Percentiles rank a stretch among this genome's conserved stretches.
Conservation (phyloP, 2,113 vertebrate genomes). For the Eubucco bourcierii region DNA sequence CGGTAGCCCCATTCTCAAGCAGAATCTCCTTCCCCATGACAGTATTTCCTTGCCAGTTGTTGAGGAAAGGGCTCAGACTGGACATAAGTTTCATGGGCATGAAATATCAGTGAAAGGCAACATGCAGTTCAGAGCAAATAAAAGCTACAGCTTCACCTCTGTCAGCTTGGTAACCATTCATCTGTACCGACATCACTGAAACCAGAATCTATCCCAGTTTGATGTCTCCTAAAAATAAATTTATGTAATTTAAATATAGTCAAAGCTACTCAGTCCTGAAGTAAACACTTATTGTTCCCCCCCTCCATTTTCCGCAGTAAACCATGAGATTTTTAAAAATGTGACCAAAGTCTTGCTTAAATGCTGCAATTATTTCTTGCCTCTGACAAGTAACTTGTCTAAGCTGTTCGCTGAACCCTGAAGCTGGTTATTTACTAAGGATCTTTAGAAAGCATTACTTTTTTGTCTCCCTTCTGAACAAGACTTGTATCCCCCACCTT, state of each 20-base stretch:
- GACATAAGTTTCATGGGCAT: rapidly evolving
- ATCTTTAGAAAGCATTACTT: slow-evolving; percentile 35
- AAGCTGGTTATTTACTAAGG: slow-evolving; percentile 71
- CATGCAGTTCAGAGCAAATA: background rate
- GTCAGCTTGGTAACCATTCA: background rate
- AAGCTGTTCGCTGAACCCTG: slow-evolving; percentile 62
- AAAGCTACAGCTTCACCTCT: background rate
- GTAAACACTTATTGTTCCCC: background rate
- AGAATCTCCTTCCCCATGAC: background rate
- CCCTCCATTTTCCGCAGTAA: slow-evolving; percentile 35
- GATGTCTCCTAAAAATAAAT: background rate
- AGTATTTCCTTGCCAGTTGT: background rate
- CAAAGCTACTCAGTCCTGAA: background rate
- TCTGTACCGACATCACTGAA: background rate
- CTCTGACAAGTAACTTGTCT: slow-evolving; percentile 47
- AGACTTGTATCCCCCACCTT: slow-evolving; percentile 30
- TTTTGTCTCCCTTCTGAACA: background rate
- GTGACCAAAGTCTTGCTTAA: slow-evolving; percentile 55
- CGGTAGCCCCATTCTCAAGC: background rate
- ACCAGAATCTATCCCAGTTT: background rate
- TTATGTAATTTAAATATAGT: background rate
- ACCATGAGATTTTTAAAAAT: slow-evolving; percentile 25
- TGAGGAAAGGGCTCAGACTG: background rate
- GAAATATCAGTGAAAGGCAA: background rate
- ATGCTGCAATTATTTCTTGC: slow-evolving; percentile 55